Base-by-base conservation (phyloP, 2,888 invertebrate genomes). In the Hydriomena furcata region DNA sequence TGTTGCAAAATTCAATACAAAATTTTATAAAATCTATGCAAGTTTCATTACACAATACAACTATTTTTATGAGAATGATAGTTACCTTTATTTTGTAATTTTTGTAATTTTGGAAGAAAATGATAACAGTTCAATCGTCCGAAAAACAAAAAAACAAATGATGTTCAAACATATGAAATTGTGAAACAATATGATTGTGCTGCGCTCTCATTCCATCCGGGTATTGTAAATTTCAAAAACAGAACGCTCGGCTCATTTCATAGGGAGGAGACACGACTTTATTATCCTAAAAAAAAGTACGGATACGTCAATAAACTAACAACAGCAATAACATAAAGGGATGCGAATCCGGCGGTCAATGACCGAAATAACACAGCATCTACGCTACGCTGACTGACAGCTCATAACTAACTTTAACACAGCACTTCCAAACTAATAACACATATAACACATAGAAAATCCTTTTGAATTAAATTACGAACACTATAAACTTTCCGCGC, bases 111-210 rank as follows among this genome's bases (percentile, higher is more conserved):
- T 90, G 88, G 87, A 84, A 88, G 86, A 84, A 89, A 89, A 83
- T 85, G 79, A 86, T 82, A 84, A 80, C 79, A 81, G 79, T 85
- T 81, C 87, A 87, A 84, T 83, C 85, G 89, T 87, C 89, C 89
- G 88, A 90, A 89, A 90, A 90, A 88, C 89, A 90, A 90, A 90
- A 88, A 90, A 90, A 90, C 90, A 90, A 90, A 88, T 88, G 90
- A 87, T 84, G 84, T 82, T 89, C 84, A 89, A 89, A 90, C 89
- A 89, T 89, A 87, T 77, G 89, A 90, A 90, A 88, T 80, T 84
- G 77, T 82, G 82, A 89, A 90, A 91, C 88, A 90, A 90, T 89
- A 76, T 79, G 87, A 84, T 81, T 77, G 80, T 88, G 85, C 86
- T 86, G 86, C 89, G 85, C 79, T 89, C 89, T 89, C 89, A 89